Evolutionary conservation across 2,888 invertebrate genomes (phyloP).

Genomic region (Tribolium freemani): DNA sequence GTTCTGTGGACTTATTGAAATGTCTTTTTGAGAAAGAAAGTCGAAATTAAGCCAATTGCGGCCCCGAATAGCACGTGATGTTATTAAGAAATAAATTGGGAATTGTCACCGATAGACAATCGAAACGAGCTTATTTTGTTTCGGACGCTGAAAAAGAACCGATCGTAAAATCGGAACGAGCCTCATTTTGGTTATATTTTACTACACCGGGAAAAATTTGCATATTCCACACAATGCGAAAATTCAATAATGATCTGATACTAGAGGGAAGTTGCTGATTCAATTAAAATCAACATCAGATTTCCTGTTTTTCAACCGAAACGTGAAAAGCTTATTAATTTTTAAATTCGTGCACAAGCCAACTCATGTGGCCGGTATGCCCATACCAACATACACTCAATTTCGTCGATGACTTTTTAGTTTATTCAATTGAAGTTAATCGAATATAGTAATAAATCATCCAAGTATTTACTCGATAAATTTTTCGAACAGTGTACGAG

Average conservation of each 20-base stretch:
- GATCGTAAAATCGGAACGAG: not conserved
- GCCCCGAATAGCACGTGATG: constrained; percentile 16
- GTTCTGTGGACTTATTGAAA: constrained; percentile 27
- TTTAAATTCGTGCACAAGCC: not conserved
- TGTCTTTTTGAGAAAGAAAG: constrained; percentile 13
- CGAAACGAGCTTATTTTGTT: constrained; percentile 8
- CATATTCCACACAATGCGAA: constrained; percentile 11
- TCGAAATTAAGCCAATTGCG: constrained; percentile 19
- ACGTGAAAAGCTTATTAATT: not conserved
- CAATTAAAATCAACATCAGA: constrained; percentile 24
- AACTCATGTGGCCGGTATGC: too few species aligned
- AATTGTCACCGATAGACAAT: constrained; percentile 22
- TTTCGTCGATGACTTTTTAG: too few species aligned
- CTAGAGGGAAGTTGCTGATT: constrained; percentile 18
- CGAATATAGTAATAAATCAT: constrained; percentile 15
- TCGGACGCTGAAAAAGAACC: constrained; percentile 1
- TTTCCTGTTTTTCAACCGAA: constrained; percentile 4
- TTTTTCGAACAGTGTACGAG: too few species aligned
- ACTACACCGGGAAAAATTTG: constrained; percentile 11
- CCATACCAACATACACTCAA: not conserved
- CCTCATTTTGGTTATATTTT: constrained; percentile 4
- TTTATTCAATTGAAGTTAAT: too few species aligned
- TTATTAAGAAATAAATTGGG: constrained; percentile 29
- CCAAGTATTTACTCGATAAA: constrained; percentile 6
- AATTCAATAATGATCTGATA: constrained; percentile 10